Percentiles rank a stretch among this genome's conserved stretches.
Evolutionary conservation across 1,140 invertebrate genomes (phyloP).

Genomic region (Hyles euphorbiae): DNA sequence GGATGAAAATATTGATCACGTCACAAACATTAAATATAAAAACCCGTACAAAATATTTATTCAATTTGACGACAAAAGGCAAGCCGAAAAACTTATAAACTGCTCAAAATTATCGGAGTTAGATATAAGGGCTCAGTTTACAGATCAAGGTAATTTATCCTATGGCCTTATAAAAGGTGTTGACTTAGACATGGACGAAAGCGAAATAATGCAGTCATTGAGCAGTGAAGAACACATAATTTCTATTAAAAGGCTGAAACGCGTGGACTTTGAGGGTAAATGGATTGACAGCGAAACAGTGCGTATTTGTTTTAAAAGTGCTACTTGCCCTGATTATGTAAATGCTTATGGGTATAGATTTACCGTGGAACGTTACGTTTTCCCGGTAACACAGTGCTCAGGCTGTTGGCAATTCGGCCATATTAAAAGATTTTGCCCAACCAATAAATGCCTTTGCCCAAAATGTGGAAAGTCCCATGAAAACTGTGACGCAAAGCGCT

Average conservation of each 20-base stretch:
- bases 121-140: slow-evolving; percentile 16
- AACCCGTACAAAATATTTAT: slow-evolving; percentile 22
- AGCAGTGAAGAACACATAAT: too few relatives aligned
- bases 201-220: too few relatives aligned
- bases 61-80: slow-evolving; percentile 10
- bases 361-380: slow-evolving; percentile 4
- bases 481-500: slow-evolving; percentile 3
- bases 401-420: slow-evolving; percentile 11
- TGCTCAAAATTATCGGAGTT: slow-evolving; percentile 14
- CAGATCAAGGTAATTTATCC: slow-evolving; percentile 11
- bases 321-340: slow-evolving; percentile 1
- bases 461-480: slow-evolving; percentile 6
- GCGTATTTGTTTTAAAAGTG: too few relatives aligned
- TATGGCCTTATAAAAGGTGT: slow-evolving; percentile 24
- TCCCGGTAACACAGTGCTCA: neutral
- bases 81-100: slow-evolving; percentile 16
- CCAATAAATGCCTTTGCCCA: slow-evolving; percentile 6
- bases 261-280: too few relatives aligned
- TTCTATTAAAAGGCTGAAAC: too few relatives aligned
- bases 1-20: slow-evolving; percentile 15
- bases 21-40: slow-evolving; percentile 28
- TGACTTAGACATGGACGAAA: slow-evolving; percentile 6
- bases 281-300: too few relatives aligned
- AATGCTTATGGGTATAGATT: slow-evolving; percentile 5
- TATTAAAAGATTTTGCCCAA: slow-evolving; percentile 8